These are phyloP conservation scores for Paracentrotus lividus DNA, from an alignment of 53 echinoderm and acorn worm genomes.

Conservation along the genomic window DNA sequence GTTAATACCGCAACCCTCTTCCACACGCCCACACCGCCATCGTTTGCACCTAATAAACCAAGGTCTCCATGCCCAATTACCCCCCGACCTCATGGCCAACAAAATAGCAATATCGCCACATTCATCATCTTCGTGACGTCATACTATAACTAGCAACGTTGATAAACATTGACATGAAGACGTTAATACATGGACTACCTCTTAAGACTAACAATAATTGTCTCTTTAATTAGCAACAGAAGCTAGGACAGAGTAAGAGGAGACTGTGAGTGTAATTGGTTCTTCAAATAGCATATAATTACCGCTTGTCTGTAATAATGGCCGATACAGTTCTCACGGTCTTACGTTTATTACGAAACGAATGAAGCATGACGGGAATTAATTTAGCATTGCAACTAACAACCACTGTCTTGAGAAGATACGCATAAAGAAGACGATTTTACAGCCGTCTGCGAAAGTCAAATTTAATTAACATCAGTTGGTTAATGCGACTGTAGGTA, in stretches of 20 bases:
- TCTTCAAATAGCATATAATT: constrained; percentile 60
- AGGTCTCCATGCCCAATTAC: constrained; percentile 33
- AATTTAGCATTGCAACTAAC: constrained; percentile 23
- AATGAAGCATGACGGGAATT: constrained; percentile 5
- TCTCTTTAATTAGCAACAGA: constrained; percentile 27
- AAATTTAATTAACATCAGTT: constrained; percentile 42
- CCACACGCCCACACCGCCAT: too few relatives aligned
- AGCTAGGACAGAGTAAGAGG: neutral
- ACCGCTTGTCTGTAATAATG: constrained; percentile 8
- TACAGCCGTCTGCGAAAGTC: constrained; percentile 11
- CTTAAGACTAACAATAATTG: constrained; percentile 2
- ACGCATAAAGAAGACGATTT: neutral
- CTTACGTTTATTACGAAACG: constrained; percentile 18
- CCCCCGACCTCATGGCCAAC: neutral
- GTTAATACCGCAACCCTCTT: neutral
- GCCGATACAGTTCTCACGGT: constrained; percentile 5
- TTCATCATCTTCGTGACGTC: constrained; percentile 17
- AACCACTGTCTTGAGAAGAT: neutral
- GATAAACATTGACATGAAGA: constrained; percentile 17
- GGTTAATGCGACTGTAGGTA: constrained; percentile 10
- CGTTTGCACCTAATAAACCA: constrained; percentile 14
- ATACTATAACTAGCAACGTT: neutral
- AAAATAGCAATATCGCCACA: constrained; percentile 51
- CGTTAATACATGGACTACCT: neutral
- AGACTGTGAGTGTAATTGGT: constrained; percentile 12